Base-by-base conservation (phyloP, 2,888 invertebrate species). In the Ormyrus pomaceus region DNA sequence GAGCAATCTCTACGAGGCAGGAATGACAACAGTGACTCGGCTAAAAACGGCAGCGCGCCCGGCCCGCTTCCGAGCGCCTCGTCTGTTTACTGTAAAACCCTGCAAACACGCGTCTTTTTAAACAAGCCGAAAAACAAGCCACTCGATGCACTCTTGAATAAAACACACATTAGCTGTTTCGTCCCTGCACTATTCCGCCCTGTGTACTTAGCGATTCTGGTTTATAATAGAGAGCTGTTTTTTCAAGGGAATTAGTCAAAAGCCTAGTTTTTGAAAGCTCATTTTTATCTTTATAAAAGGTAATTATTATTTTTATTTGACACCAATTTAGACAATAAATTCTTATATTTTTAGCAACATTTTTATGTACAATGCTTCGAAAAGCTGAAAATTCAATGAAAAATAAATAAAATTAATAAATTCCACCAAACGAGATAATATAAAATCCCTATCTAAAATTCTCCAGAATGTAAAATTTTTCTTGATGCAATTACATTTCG, bases 1-100 rank as follows among this genome's bases (percentile, higher is more conserved):
- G 81, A 82, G 74, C 77, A 77, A 77, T 71, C 81, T 79, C 81
- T 46, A 61, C 79, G 19, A 9, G 75, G 61, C 71, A 74, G 77
- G 79, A 84, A 82, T 83, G 81, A 86, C 83, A 84, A 82, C 83
- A 83, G 84, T 85, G 85, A 86, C 83, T 84, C 65, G 82, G 75
- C 83, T 83, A 79, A 84, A 34, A 87, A 85, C 70, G 72, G 34
- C 62, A 19, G 10, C 8, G 61, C n/a, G 8, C 5, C n/a, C 19
- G 11, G 45, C 48, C 10, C 6, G 8, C 6, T 9, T 53, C 53
- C 51, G n/a, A 34, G 13, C 7, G 19, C 73, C 19, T 7, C 48
- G 61, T 64, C n/a, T 70, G 59, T 65, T 73, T 73, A 10, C 72
- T 51, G 19, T n/a, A 56, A 73, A 65, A 64, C 64, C 65, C 58